Conservation (phyloP, 2,113 vertebrate species). For the Heloderma charlesbogerti region DNA sequence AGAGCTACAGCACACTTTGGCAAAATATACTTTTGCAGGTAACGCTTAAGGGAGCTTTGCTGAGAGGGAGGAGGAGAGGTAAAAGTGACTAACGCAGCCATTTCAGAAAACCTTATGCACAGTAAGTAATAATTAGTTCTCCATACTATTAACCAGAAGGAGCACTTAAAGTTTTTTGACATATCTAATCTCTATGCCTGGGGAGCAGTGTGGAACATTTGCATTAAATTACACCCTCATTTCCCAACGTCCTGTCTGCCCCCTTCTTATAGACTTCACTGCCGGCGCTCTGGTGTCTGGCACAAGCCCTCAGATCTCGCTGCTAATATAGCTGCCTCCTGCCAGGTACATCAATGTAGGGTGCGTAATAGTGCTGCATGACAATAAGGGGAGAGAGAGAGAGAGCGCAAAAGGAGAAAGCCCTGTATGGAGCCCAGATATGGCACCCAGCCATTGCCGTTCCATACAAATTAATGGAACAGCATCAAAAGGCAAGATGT, state of each 20-base stretch:
- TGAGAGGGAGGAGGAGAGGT: slow-evolving; percentile 41
- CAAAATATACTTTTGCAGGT: slow-evolving; percentile 64
- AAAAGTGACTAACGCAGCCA: slow-evolving; percentile 52
- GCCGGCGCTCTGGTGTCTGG: slow-evolving; percentile 76
- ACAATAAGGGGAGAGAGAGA: slow-evolving; percentile 53
- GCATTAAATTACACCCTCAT: slow-evolving; percentile 83
- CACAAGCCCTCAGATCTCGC: slow-evolving; percentile 70
- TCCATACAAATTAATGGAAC: slow-evolving; percentile 66
- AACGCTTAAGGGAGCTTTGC: slow-evolving; percentile 60
- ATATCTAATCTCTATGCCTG: slow-evolving; percentile 77
- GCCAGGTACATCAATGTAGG: slow-evolving; percentile 72
- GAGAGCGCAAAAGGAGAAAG: slow-evolving; percentile 43
- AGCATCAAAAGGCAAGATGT: slow-evolving; percentile 8
- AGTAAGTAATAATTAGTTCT: slow-evolving; percentile 73
- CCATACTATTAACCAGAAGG: slow-evolving; percentile 77
- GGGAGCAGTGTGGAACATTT: slow-evolving; percentile 79
- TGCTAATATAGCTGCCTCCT: slow-evolving; percentile 74
- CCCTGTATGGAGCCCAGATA: slow-evolving; percentile 29
- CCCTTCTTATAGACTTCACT: slow-evolving; percentile 67
- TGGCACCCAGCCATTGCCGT: slow-evolving; percentile 52
- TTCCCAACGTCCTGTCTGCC: slow-evolving; percentile 69
- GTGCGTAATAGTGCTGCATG: slow-evolving; percentile 62
- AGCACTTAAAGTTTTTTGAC: slow-evolving; percentile 79
- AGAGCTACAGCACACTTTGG: slow-evolving; percentile 52
- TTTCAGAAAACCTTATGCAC: slow-evolving; percentile 67